Evolutionary conservation across 2,888 invertebrate genomes (phyloP).

Genomic region (Drosophila neotestacea): DNA sequence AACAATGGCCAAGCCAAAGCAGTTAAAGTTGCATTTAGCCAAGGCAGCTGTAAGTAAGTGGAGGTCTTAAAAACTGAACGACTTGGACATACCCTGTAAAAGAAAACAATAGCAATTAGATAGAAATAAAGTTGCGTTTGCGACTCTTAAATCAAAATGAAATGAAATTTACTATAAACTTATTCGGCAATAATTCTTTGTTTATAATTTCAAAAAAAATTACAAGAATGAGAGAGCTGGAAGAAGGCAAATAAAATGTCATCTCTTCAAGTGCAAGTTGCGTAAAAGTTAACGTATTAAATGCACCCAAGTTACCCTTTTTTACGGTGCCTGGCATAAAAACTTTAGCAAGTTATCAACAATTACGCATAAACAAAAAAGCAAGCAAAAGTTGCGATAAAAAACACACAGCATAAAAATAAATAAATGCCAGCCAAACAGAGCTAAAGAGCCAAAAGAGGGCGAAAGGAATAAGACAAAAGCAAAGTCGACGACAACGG

Average conservation of each 20-base stretch:
- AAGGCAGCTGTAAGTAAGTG: conserved; percentile 3
- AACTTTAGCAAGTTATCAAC: conserved; percentile 75
- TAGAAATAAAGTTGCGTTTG: background rate
- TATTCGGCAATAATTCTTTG: background rate
- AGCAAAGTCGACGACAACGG: conserved; percentile 38
- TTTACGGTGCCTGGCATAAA: conserved; percentile 39
- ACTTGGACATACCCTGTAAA: conserved; percentile 29
- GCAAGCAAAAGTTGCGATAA: conserved; percentile 51
- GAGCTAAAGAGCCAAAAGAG: conserved; percentile 13
- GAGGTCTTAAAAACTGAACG: background rate
- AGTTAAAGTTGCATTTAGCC: conserved; percentile 54
- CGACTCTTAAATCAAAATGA: background rate
- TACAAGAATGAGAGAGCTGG: background rate
- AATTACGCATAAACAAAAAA: conserved; percentile 77
- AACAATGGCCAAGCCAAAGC: conserved; percentile 41
- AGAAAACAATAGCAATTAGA: background rate
- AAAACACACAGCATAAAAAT: conserved; percentile 61
- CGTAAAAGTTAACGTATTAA: conserved; percentile 44
- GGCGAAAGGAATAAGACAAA: conserved; percentile 45
- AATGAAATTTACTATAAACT: background rate
- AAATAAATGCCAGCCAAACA: conserved; percentile 67
- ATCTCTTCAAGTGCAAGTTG: conserved; percentile 20
- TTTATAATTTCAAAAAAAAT: background rate
- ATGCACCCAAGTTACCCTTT: conserved; percentile 44
- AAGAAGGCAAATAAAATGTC: background rate